Conservation (phyloP, 2,113 vertebrate genomes). For the Morphnarchus princeps region DNA sequence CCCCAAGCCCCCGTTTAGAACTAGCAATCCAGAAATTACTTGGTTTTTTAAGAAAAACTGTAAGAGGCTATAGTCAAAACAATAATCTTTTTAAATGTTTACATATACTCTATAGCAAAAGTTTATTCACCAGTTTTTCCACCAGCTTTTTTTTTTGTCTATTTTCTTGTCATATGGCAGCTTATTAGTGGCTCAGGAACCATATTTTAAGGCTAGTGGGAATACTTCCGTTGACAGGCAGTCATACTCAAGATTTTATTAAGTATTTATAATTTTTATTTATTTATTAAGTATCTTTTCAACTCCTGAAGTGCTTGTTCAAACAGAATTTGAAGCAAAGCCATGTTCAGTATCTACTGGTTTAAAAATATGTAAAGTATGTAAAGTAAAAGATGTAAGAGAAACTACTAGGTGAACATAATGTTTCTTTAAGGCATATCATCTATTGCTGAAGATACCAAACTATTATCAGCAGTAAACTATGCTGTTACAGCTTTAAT, state of each 20-base stretch:
- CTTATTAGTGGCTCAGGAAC: background rate
- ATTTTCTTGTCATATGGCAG: background rate
- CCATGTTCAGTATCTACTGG: background rate
- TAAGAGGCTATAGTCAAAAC: background rate
- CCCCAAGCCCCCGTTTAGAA: background rate
- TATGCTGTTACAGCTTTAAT: slow-evolving; percentile 60
- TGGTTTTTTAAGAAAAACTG: background rate
- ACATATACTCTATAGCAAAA: background rate
- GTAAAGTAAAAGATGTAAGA: background rate
- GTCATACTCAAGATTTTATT: background rate
- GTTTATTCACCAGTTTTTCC: background rate
- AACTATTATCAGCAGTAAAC: slow-evolving; percentile 57
- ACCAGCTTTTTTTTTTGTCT: background rate
- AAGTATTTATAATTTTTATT: background rate
- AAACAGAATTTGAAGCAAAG: background rate
- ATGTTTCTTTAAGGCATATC: slow-evolving; percentile 1
- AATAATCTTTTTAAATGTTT: background rate
- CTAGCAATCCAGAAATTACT: background rate
- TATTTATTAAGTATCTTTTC: background rate
- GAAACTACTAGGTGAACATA: background rate
- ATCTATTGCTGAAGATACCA: background rate
- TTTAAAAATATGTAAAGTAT: background rate
- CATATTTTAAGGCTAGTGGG: background rate
- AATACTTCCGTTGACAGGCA: background rate
- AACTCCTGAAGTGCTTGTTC: background rate